Base-by-base conservation (phyloP, 2,113 vertebrate genomes). In the Thymallus thymallus region DNA sequence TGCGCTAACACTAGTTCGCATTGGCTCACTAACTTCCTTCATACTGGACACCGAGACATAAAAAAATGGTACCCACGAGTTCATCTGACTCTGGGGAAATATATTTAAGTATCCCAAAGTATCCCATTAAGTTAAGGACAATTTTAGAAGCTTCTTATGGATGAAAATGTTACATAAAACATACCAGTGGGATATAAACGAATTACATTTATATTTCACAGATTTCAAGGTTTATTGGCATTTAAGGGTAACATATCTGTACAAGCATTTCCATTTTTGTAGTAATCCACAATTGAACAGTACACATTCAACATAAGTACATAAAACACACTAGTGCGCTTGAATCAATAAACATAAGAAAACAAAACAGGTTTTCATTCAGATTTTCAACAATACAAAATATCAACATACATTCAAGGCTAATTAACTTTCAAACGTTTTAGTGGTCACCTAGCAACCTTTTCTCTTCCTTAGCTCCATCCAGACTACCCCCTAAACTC, bases 381-480 rank as follows among this genome's bases (percentile, higher is more conserved):
- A 60, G 16, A 6, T 51, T 13, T 13, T 30, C 35, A 68, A 68
- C 20, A 68, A 23, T 14, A 67, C 29, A 68, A 66, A 35, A 65
- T 9, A 46, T 14, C 22, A 46, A 48, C 0, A 48, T 32, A 68
- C 41, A 46, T 1, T 35, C 30, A 32, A 35, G 30, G 6, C 64
- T 12, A 51, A 51, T 16, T 51, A 51, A 51, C 48, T 16, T 16
- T 51, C 5, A 51, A 18, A 16, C 4, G 16, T 66, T 35, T 35
- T 20, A 41, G 12, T 41, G 29, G 16, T 10, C 24, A 13, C 22
- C 7, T 29, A 93, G 79, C 0, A 90, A 84, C 4, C 10, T 45
- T 46, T 88, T 92, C 67, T 90, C 91, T 20, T 92, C 92, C 18
- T 91, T 92, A n/a, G 88, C 87, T 0, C 87, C 91, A 0, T 91